Percentiles rank a stretch among this genome's conserved stretches.
Evolutionary conservation across 2,888 invertebrate genomes (phyloP).

Genomic region (Lydus trimaculatus): DNA sequence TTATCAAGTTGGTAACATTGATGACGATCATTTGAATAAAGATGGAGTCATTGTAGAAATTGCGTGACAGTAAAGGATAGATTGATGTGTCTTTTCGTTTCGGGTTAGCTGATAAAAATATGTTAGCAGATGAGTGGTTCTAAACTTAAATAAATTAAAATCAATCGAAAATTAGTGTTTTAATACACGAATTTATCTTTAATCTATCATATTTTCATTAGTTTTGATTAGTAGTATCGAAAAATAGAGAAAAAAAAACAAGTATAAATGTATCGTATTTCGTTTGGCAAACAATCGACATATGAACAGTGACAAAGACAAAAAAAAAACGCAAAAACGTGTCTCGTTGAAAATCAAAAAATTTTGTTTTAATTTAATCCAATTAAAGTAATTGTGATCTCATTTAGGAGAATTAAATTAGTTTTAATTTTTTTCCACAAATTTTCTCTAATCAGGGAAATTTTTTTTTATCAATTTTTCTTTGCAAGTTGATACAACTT

Average conservation of each 20-base stretch:
- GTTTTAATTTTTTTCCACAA: not conserved
- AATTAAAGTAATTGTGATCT: constrained; percentile 18
- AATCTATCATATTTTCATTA: not conserved
- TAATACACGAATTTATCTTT: not conserved
- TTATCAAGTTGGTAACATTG: not conserved
- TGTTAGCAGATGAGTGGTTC: not conserved
- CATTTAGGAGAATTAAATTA: not conserved
- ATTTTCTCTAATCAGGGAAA: not conserved
- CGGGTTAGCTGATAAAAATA: not conserved
- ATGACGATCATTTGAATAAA: not conserved
- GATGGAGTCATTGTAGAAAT: not conserved
- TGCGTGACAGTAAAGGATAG: not conserved
- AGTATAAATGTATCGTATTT: constrained; percentile 17
- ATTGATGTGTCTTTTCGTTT: not conserved
- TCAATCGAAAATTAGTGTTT: not conserved
- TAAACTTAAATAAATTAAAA: not conserved
- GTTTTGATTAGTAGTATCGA: not conserved
- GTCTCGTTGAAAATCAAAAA: constrained; percentile 5
- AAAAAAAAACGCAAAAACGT: constrained; percentile 14
- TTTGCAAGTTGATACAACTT: constrained; percentile 25
- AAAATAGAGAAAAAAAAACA: no score
- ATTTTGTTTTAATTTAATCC: constrained; percentile 3
- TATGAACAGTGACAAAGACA: constrained; percentile 18
- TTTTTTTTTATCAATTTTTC: constrained; percentile 12
- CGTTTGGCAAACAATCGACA: constrained; percentile 1